Percentiles rank a stretch among this genome's conserved stretches.
Evolutionary conservation across 37 sponge, comb jelly and placozoan species (phyloP).

Genomic region (Amphimedon queenslandica): DNA sequence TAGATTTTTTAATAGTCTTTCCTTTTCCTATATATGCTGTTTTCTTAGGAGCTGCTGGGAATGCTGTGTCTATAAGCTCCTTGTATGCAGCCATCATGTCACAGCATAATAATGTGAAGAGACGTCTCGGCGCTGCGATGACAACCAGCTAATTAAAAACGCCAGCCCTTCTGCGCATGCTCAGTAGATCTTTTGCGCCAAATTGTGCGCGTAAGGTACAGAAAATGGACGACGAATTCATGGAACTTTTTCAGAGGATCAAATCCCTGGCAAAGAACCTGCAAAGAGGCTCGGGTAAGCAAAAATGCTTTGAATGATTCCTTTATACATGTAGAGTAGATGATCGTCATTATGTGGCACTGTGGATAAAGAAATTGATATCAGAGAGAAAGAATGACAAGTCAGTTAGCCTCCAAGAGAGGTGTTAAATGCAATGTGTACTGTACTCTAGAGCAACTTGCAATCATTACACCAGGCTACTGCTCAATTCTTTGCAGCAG

Average conservation of each 20-base stretch:
- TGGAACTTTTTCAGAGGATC: conserved; percentile 4
- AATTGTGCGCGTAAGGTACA: no score
- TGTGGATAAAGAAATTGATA: conserved; percentile 53
- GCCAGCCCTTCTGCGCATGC: no score
- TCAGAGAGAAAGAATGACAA: conserved; percentile 14
- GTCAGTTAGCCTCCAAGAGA: conserved; percentile 1
- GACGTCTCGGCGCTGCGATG: no score
- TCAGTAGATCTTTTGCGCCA: no score
- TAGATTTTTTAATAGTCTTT: no score
- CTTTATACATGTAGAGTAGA: conserved; percentile 8
- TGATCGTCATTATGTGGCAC: conserved; percentile 23
- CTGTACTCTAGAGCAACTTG: conserved; percentile 24
- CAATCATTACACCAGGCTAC: conserved; percentile 39
- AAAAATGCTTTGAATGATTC: background rate
- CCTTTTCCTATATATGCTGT: no score
- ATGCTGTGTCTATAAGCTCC: no score
- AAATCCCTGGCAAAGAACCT: conserved; percentile 41
- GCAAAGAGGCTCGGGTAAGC: conserved; percentile 32
- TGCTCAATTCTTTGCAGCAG: conserved; percentile 36
- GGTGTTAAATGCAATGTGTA: background rate
- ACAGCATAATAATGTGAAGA: no score
- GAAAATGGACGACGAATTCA: conserved; percentile 37
- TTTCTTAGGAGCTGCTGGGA: no score
- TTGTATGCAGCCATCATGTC: no score
- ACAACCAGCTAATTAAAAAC: no score